Percentiles rank a stretch among this genome's conserved stretches.
Evolutionary conservation across 1,140 invertebrate genomes (phyloP).

Genomic region (Psilanteris sp.): DNA sequence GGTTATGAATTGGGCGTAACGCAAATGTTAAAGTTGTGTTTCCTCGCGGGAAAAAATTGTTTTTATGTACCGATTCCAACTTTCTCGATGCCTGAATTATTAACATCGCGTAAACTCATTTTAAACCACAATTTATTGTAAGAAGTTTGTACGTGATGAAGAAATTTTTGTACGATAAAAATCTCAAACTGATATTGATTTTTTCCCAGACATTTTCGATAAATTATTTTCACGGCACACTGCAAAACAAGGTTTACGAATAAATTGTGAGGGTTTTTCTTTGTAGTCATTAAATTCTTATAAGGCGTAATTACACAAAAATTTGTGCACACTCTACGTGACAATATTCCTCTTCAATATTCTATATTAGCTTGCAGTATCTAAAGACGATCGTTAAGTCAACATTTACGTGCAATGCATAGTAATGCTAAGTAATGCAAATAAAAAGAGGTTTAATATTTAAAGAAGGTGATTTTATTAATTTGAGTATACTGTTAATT

Average conservation of each 20-base stretch:
- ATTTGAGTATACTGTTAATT: too few species aligned
- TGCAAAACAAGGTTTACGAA: constrained; percentile 1
- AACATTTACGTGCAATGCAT: constrained; percentile 37
- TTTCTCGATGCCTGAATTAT: constrained; percentile 41
- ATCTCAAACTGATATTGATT: constrained; percentile 29
- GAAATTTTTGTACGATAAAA: constrained; percentile 28
- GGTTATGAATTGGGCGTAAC: constrained; percentile 57
- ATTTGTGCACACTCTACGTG: constrained; percentile 31
- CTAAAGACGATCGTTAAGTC: constrained; percentile 37
- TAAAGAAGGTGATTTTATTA: constrained; percentile 10
- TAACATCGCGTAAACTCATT: constrained; percentile 29
- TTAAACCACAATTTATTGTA: constrained; percentile 28
- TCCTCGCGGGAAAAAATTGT: constrained; percentile 29
- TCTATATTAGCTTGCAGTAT: constrained; percentile 42
- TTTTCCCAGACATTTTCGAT: constrained; percentile 3
- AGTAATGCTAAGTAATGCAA: constrained; percentile 35
- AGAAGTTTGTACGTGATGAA: constrained; percentile 34
- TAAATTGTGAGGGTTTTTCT: constrained; percentile 17
- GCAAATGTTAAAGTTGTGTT: constrained; percentile 58
- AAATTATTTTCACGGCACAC: constrained; percentile 10
- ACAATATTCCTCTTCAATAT: constrained; percentile 44
- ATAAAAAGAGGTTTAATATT: constrained; percentile 21
- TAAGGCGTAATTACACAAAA: constrained; percentile 25
- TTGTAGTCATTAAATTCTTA: constrained; percentile 25
- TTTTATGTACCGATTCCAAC: constrained; percentile 46